These are phyloP conservation scores for Drosophila nigricruria DNA, from an alignment of 2,888 invertebrate species.

Conservation along the genomic window DNA sequence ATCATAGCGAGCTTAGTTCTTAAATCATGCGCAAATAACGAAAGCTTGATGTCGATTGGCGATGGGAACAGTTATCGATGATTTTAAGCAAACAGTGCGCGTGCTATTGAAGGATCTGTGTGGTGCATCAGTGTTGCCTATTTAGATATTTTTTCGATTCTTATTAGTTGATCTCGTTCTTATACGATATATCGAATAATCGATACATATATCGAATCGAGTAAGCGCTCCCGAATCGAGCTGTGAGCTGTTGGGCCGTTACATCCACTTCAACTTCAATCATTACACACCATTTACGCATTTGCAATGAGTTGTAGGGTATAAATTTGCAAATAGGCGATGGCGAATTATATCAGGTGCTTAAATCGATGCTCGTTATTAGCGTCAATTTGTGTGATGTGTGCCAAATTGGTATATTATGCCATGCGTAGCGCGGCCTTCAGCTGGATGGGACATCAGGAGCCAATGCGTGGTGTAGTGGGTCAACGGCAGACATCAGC, in stretches of 20 bases:
- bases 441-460: constrained; percentile 10
- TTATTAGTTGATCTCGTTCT: too few relatives aligned
- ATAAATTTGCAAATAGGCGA: constrained; percentile 14
- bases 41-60: background rate
- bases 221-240: too few relatives aligned
- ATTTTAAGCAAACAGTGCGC: background rate
- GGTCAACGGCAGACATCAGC: constrained; percentile 27
- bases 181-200: background rate
- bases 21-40: background rate
- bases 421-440: constrained; percentile 43
- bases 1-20: background rate
- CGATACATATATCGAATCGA: too few relatives aligned
- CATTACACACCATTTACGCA: background rate
- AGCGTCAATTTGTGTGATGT: constrained; percentile 9
- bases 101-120: background rate
- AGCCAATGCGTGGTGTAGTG: constrained; percentile 30
- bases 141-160: too few relatives aligned
- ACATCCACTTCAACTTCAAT: background rate
- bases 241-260: background rate
- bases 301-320: background rate
- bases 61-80: background rate
- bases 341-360: constrained; percentile 27
- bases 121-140: too few relatives aligned
- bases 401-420: constrained; percentile 50
- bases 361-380: constrained; percentile 39